Evolutionary conservation across 1,140 invertebrate genomes (phyloP).

Genomic region (Brachionus manjavacas): DNA sequence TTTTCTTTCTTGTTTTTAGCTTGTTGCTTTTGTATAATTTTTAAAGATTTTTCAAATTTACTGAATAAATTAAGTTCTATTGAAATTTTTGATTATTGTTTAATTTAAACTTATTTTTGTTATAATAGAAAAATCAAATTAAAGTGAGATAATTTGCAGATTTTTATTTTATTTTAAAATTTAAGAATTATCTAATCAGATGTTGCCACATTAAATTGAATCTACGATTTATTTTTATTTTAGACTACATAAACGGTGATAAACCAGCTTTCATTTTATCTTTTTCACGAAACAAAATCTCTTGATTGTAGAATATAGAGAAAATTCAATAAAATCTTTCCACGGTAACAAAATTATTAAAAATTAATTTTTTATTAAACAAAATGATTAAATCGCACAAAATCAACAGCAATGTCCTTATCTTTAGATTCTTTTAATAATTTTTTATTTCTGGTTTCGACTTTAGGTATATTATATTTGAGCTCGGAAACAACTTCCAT

Average conservation of each 20-base stretch:
- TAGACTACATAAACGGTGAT: too few relatives aligned
- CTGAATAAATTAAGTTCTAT: neutral
- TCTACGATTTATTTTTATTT: too few relatives aligned
- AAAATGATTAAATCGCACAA: constrained; percentile 5
- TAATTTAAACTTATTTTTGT: neutral
- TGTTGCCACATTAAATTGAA: too few relatives aligned
- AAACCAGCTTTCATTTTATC: too few relatives aligned
- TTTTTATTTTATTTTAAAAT: too few relatives aligned
- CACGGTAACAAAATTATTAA: too few relatives aligned
- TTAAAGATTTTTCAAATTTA: neutral
- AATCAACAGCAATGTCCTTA: constrained; percentile 29
- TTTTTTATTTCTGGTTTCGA: constrained; percentile 19
- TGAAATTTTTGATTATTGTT: neutral
- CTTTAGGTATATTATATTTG: constrained; percentile 37
- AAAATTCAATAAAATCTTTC: too few relatives aligned
- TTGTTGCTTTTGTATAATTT: neutral
- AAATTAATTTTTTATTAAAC: neutral
- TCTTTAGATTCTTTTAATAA: neutral
- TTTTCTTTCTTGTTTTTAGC: neutral
- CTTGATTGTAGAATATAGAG: too few relatives aligned
- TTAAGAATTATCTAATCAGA: too few relatives aligned
- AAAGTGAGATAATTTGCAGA: too few relatives aligned
- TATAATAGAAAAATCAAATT: too few relatives aligned
- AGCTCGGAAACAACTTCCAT: constrained; percentile 16
- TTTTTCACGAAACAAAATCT: too few relatives aligned